Evolutionary conservation across 2,888 invertebrate species (phyloP).

Genomic region (Eristalinus aeneus): DNA sequence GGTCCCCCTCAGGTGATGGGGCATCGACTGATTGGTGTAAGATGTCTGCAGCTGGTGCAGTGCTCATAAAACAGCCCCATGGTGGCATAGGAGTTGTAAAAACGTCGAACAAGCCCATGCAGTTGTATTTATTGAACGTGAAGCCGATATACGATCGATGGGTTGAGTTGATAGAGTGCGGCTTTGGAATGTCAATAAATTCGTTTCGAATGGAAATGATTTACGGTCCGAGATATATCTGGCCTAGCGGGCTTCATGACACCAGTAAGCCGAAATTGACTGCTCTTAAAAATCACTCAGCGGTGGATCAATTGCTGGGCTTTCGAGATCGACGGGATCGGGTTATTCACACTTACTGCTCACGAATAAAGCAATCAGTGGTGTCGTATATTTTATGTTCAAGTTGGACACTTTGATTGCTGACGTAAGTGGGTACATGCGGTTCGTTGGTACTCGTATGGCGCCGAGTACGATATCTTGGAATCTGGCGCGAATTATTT

Average conservation of each 20-base stretch:
- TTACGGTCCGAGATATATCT: background rate
- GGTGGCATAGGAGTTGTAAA: conserved; percentile 19
- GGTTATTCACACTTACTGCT: background rate
- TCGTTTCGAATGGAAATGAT: background rate
- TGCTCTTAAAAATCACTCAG: background rate
- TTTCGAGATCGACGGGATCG: background rate
- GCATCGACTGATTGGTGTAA: conserved; percentile 27
- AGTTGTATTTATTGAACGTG: background rate
- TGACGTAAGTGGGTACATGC: background rate
- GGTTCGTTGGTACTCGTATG: background rate
- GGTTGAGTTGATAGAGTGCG: background rate
- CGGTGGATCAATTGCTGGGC: background rate
- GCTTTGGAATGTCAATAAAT: conserved; percentile 15
- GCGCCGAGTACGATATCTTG: no score
- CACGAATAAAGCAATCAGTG: background rate
- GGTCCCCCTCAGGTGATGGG: background rate
- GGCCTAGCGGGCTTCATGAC: background rate
- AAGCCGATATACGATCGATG: background rate
- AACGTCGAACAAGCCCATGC: conserved; percentile 10
- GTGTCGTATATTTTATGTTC: background rate
- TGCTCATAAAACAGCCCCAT: conserved; percentile 6
- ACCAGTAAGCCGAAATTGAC: background rate
- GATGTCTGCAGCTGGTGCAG: background rate
- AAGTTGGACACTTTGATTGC: background rate
- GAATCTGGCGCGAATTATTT: background rate